Percentiles rank a stretch among this genome's conserved stretches.
Evolutionary conservation across 1,140 invertebrate genomes (phyloP).

Genomic region (Drosophila azteca): DNA sequence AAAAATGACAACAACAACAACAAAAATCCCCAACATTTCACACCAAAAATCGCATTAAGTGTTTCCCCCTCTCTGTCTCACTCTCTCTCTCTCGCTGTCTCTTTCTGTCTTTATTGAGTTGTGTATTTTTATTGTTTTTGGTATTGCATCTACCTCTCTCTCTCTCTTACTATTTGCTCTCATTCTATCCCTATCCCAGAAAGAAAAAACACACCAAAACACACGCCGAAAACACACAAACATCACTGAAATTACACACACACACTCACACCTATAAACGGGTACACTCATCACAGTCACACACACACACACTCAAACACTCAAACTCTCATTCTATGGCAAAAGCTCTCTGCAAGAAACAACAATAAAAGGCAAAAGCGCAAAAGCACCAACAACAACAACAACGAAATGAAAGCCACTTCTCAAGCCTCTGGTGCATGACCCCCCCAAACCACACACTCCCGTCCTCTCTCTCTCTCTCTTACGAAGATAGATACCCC

Average conservation of each 20-base stretch:
- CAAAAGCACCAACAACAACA: slow-evolving; percentile 29
- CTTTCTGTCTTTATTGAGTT: slow-evolving; percentile 37
- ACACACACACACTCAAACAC: slow-evolving; percentile 31
- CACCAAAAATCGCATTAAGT: slow-evolving; percentile 44
- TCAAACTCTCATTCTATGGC: slow-evolving; percentile 44
- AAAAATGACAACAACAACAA: slow-evolving; percentile 31
- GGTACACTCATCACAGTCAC: slow-evolving; percentile 52
- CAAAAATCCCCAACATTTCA: slow-evolving; percentile 24
- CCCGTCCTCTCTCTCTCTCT: background rate
- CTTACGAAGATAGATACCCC: too few relatives aligned
- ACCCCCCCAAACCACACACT: slow-evolving; percentile 20
- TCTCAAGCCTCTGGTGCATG: slow-evolving; percentile 48
- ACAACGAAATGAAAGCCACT: slow-evolving; percentile 37
- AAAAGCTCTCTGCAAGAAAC: slow-evolving; percentile 50
- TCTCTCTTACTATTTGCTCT: slow-evolving; percentile 33
- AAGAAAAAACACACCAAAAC: background rate
- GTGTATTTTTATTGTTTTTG: slow-evolving; percentile 58
- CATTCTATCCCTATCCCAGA: slow-evolving; percentile 21
- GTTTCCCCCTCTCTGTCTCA: slow-evolving; percentile 35
- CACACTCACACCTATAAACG: slow-evolving; percentile 31
- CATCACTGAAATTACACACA: slow-evolving; percentile 13
- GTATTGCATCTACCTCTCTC: slow-evolving; percentile 63
- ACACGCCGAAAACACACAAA: slow-evolving; percentile 43
- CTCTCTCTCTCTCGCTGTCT: slow-evolving; percentile 26
- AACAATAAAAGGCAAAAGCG: slow-evolving; percentile 36